Percentiles rank a stretch among this genome's conserved stretches.
Conservation (phyloP, 2,797 vertebrate genomes). For the Amblyopsis hoosieri region DNA sequence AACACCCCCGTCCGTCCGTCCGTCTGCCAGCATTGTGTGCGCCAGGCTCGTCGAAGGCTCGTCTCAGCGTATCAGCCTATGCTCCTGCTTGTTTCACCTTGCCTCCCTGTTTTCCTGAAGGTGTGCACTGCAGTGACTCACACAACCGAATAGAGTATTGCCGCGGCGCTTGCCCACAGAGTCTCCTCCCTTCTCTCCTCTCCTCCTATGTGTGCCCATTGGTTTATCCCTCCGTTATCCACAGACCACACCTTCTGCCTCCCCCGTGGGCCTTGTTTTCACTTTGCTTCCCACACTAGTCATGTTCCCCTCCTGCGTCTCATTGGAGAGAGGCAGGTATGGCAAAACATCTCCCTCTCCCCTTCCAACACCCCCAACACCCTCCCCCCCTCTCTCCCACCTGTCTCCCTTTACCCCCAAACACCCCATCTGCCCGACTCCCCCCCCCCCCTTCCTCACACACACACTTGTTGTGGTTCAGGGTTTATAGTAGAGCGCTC, state of each 20-base stretch:
- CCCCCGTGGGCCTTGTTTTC: not conserved
- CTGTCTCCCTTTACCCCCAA: not conserved
- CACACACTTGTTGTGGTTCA: conserved; percentile 29
- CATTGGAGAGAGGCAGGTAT: too few relatives aligned
- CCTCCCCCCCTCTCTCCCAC: conserved; percentile 35
- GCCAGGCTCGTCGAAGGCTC: too few relatives aligned
- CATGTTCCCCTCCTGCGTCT: not conserved
- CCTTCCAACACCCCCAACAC: conserved; percentile 15
- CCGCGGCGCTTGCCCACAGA: not conserved
- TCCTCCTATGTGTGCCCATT: not conserved
- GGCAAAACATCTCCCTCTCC: not conserved
- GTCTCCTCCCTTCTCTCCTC: not conserved
- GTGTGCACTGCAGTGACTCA: conserved; percentile 50
- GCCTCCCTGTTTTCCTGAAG: conserved; percentile 42
- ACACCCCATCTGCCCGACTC: not conserved
- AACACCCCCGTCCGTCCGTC: not conserved
- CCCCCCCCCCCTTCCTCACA: conserved; percentile 1
- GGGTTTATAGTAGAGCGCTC: conserved; percentile 23
- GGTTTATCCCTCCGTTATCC: not conserved
- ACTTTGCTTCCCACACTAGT: not conserved
- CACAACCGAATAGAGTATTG: conserved; percentile 34
- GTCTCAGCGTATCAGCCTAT: too few relatives aligned
- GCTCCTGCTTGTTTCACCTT: conserved; percentile 32
- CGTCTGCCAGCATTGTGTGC: too few relatives aligned
- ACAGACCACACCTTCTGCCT: not conserved